phyloP scores from a whole-genome alignment of 2,113 vertebrate species.

The Elanus axillaris region DNA sequence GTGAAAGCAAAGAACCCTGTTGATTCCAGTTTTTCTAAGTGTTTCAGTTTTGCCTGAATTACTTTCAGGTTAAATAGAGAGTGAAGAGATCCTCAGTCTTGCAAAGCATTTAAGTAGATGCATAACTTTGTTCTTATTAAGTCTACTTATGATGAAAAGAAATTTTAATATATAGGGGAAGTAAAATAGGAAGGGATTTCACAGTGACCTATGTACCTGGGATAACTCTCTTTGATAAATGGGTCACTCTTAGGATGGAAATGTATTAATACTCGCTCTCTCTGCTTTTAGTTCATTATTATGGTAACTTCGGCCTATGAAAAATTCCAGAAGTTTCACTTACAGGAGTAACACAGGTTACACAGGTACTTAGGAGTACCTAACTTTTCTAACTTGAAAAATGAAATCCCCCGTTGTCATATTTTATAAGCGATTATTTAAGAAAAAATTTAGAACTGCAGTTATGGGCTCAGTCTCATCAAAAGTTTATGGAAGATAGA shows the following conservation, averaged over 20 bases:
- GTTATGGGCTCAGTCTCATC: not conserved
- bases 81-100: not conserved
- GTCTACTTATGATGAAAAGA: not conserved
- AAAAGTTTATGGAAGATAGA: not conserved
- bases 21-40: conserved; percentile 3
- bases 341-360: not conserved
- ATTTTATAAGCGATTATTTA: not conserved
- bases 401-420: rapidly evolving
- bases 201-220: not conserved
- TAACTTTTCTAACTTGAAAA: not conserved
- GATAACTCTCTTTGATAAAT: not conserved
- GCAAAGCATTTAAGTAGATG: not conserved
- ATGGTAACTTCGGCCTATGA: not conserved
- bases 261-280: not conserved
- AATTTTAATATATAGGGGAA: not conserved
- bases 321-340: not conserved
- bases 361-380: not conserved
- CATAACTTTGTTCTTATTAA: not conserved
- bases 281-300: not conserved
- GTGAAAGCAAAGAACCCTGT: conserved; percentile 32
- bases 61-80: not conserved
- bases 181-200: not conserved
- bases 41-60: conserved; percentile 4
- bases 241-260: not conserved
- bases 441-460: not conserved